A percentile compares a stretch with the other conserved stretches of the same genome.
phyloP scores from a whole-genome alignment of 1,140 invertebrate genomes.

The Spodoptera litura region DNA sequence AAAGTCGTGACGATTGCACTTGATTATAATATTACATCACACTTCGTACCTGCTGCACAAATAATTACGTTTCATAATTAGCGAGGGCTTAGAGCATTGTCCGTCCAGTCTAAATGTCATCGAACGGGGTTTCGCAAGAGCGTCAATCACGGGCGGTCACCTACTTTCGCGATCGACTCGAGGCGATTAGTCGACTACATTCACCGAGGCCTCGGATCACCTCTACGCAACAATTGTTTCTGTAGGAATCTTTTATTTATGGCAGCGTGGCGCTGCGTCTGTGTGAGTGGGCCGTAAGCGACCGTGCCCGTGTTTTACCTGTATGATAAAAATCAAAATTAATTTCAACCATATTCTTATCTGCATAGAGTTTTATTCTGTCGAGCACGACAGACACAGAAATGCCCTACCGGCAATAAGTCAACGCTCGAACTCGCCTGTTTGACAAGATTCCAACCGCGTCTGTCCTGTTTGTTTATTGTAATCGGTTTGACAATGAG shows the following conservation, averaged over 20 bases:
- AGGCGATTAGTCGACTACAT: constrained; percentile 84
- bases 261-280: constrained; percentile 69
- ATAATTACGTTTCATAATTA: constrained; percentile 73
- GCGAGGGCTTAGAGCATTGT: constrained; percentile 71
- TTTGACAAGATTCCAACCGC: constrained; percentile 86
- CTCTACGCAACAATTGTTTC: constrained; percentile 86
- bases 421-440: constrained; percentile 85
- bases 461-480: constrained; percentile 86
- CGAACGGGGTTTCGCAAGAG: constrained; percentile 83
- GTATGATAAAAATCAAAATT: constrained; percentile 51
- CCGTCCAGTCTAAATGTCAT: constrained; percentile 83
- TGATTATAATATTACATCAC: constrained; percentile 26
- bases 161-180: constrained; percentile 84
- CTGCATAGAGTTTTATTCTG: constrained; percentile 57
- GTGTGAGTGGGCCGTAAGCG: constrained; percentile 80
- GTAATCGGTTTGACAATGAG: constrained; percentile 86
- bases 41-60: constrained; percentile 30
- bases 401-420: constrained; percentile 85
- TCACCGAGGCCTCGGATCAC: constrained; percentile 82
- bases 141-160: constrained; percentile 85
- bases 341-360: constrained; percentile 56
- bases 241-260: constrained; percentile 86
- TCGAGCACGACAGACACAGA: constrained; percentile 61
- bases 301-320: constrained; percentile 84
- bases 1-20: constrained; percentile 23